A percentile compares a stretch with the other conserved stretches of the same genome.
Evolutionary conservation across 2,888 invertebrate genomes (phyloP).

Genomic region (Ashinkailepas kermadecensis): DNA sequence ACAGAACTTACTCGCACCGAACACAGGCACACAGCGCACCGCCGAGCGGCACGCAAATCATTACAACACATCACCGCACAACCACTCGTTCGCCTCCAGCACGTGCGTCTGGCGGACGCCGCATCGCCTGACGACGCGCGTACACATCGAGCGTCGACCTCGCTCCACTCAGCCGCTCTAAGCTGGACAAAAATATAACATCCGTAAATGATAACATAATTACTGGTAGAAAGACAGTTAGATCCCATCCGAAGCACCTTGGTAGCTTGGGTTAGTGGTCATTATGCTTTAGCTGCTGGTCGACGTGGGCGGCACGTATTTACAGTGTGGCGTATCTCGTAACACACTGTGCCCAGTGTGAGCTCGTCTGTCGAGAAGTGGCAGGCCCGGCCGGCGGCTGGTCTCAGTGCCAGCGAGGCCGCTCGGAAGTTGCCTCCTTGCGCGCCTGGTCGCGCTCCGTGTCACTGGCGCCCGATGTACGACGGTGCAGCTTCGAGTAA

Average conservation of each 20-base stretch:
- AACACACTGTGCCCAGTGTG: too few species aligned
- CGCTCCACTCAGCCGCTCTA: not conserved
- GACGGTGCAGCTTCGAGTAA: not conserved
- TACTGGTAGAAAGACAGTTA: constrained; percentile 20
- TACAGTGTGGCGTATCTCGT: not conserved
- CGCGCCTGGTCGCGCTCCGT: not conserved
- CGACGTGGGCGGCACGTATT: not conserved
- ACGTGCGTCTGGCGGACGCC: not conserved
- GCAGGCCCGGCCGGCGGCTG: not conserved
- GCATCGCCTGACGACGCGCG: too few species aligned
- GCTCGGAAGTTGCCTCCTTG: not conserved
- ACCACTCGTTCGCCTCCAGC: too few species aligned
- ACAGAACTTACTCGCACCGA: too few species aligned
- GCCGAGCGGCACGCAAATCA: not conserved
- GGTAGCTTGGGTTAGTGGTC: constrained; percentile 16
- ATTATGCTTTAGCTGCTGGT: constrained; percentile 18
- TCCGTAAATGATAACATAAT: constrained; percentile 18
- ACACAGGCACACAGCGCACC: not conserved
- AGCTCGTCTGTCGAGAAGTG: not conserved
- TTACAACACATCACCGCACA: too few species aligned
- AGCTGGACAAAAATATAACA: constrained; percentile 1
- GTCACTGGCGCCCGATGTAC: constrained; percentile 1
- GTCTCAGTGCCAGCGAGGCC: constrained; percentile 12
- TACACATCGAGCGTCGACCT: too few species aligned
- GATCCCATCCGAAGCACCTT: constrained; percentile 13